Base-by-base conservation (phyloP, 2,888 invertebrate species). In the Phrixothrix hirtus region DNA sequence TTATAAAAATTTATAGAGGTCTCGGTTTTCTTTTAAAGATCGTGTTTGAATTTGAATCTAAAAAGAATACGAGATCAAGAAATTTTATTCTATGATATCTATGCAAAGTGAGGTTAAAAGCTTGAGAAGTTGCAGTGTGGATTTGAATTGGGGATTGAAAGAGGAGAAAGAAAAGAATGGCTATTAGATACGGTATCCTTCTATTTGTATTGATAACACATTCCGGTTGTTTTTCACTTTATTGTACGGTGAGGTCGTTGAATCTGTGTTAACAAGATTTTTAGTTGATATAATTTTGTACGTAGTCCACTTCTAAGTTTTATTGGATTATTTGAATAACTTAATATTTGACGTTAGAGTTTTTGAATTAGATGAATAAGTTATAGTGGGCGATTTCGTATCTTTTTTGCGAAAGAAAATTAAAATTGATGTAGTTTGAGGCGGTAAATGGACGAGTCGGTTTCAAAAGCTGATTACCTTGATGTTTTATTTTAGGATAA, bases 181-280 rank as follows among this genome's bases (percentile, higher is more conserved):
- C 47, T 39, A 47, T 38, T 47, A 39, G 31, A 47, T 32, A 47
- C 31, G 38, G 27, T 38, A 32, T 47, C 29, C 38, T 47, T 47
- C 47, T 37, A 47, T 47, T 47, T 47, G 32, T 38, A 47, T 47
- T 47, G 41, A 31, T 41, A 17, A 29, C 41, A 31, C 16, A 31
- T 41, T 41, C 41, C 41, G 31, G 41, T 31, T 41, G 41, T 17
- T 31, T 41, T 41, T 41, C 41, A 41, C 30, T 34, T 41, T 30
- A 41, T 41, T 41, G 41, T 21, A 21, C 3, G 21, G 3, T 7
- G 21, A 5, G 21, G 3, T 21, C 7, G 3, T 21, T 21, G 7
- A 21, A 21, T 21, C 7, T 21, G 7, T 7, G 21, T 21, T 21
- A 21, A 21, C 21, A 7, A 7, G 7, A 21, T 9, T 2, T 10